These are phyloP conservation scores for Lasiommata megera DNA, from an alignment of 2,888 invertebrate genomes.

Conservation along the genomic window DNA sequence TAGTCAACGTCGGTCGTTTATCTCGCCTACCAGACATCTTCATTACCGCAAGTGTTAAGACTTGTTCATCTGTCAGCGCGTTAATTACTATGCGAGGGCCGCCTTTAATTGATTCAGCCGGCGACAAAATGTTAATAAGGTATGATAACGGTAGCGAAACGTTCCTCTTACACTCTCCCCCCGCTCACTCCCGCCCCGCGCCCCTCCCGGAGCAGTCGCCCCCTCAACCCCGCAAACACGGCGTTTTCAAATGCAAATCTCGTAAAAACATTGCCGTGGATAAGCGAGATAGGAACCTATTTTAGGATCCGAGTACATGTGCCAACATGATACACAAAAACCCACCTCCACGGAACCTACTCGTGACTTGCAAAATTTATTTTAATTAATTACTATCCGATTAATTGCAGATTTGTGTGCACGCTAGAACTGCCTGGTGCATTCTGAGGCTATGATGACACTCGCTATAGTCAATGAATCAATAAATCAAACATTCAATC, in stretches of 20 bases:
- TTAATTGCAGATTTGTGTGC: too few relatives aligned
- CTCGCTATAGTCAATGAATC: too few relatives aligned
- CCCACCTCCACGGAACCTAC: too few relatives aligned
- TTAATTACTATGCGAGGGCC: constrained; percentile 73
- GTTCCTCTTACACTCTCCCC: constrained; percentile 23
- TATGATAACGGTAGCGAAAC: constrained; percentile 53
- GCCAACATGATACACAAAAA: not conserved
- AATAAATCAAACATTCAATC: too few relatives aligned
- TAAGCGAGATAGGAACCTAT: constrained; percentile 44
- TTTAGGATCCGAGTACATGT: not conserved
- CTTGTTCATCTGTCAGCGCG: constrained; percentile 74
- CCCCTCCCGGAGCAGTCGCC: not conserved
- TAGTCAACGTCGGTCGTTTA: constrained; percentile 43
- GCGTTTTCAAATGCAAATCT: constrained; percentile 54
- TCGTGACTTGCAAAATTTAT: too few relatives aligned
- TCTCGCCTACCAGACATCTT: constrained; percentile 67
- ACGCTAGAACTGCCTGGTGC: too few relatives aligned
- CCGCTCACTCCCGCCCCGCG: not conserved
- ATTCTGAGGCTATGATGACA: too few relatives aligned
- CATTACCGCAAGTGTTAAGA: constrained; percentile 78
- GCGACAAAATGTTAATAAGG: constrained; percentile 78
- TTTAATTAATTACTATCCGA: too few relatives aligned
- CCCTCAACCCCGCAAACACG: constrained; percentile 32
- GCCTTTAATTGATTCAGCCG: constrained; percentile 71
- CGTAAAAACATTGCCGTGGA: constrained; percentile 56